A percentile compares a stretch with the other conserved stretches of the same genome.
These are phyloP conservation scores for Junco hyemalis DNA, from an alignment of 2,113 vertebrate genomes.

Conservation along the genomic window DNA sequence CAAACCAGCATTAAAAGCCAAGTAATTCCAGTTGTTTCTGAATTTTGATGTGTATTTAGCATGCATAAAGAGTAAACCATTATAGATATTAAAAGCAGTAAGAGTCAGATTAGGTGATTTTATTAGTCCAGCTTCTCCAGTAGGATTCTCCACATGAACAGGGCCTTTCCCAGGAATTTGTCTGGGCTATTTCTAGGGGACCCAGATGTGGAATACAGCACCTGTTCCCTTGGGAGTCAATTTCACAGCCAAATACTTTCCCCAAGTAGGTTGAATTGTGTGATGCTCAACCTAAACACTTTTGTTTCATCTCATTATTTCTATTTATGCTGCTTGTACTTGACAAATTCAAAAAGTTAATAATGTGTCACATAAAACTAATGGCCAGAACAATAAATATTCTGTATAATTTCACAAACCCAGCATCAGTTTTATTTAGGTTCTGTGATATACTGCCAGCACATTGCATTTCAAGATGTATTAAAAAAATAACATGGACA, in stretches of 20 bases:
- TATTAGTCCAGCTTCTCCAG: not conserved
- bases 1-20: not conserved
- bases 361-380: conserved; percentile 24
- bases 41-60: not conserved
- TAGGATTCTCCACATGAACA: not conserved
- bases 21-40: not conserved
- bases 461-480: not conserved
- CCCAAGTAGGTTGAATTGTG: not conserved
- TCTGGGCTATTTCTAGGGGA: not conserved
- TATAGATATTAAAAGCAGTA: not conserved
- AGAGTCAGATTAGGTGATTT: not conserved
- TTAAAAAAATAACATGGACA: not conserved
- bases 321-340: not conserved
- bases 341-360: conserved; percentile 15
- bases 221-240: not conserved
- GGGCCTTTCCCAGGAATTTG: not conserved
- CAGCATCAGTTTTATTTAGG: not conserved
- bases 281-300: not conserved
- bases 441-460: not conserved
- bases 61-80: not conserved
- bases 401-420: not conserved
- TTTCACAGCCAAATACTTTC: not conserved
- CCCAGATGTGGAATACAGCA: not conserved
- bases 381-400: conserved; percentile 31
- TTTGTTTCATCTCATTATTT: conserved; percentile 11